These are phyloP conservation scores for Koerneria pararmatus DNA, from an alignment of 2,888 invertebrate genomes.

Conservation along the genomic window DNA sequence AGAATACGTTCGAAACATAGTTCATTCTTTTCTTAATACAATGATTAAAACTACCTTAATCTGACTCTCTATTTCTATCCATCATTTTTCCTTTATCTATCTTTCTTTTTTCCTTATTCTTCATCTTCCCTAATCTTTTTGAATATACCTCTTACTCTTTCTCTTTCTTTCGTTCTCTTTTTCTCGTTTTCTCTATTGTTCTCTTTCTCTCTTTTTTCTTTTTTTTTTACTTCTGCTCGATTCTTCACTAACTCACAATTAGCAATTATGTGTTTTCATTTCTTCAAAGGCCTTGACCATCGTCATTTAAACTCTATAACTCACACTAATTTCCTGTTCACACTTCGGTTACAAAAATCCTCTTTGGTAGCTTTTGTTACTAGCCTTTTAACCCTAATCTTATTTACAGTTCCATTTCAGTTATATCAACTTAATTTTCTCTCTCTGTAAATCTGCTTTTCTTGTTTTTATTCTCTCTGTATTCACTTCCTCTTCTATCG, in stretches of 20 bases:
- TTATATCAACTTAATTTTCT: background rate
- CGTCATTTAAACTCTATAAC: too few relatives aligned
- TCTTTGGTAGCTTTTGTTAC: too few relatives aligned
- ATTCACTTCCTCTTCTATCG: background rate
- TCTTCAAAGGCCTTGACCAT: too few relatives aligned
- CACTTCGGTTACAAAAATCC: too few relatives aligned
- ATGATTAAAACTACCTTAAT: slow-evolving; percentile 1
- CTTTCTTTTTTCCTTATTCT: background rate
- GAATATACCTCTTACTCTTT: background rate
- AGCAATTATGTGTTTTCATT: too few relatives aligned
- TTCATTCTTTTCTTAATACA: slow-evolving; percentile 4
- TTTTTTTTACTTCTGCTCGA: background rate
- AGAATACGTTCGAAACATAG: slow-evolving; percentile 23
- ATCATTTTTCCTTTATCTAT: background rate
- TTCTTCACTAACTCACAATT: background rate
- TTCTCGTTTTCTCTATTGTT: background rate
- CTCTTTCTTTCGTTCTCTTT: slow-evolving; percentile 5
- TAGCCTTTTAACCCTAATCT: too few relatives aligned
- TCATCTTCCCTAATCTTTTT: background rate
- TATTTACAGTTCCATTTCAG: background rate
- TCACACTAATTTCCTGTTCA: too few relatives aligned
- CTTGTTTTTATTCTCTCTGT: background rate
- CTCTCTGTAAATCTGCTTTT: background rate
- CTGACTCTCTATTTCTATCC: background rate
- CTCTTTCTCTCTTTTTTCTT: background rate